These are phyloP conservation scores for Hippoglossus hippoglossus DNA, from an alignment of 2,797 vertebrate species.

Conservation along the genomic window DNA sequence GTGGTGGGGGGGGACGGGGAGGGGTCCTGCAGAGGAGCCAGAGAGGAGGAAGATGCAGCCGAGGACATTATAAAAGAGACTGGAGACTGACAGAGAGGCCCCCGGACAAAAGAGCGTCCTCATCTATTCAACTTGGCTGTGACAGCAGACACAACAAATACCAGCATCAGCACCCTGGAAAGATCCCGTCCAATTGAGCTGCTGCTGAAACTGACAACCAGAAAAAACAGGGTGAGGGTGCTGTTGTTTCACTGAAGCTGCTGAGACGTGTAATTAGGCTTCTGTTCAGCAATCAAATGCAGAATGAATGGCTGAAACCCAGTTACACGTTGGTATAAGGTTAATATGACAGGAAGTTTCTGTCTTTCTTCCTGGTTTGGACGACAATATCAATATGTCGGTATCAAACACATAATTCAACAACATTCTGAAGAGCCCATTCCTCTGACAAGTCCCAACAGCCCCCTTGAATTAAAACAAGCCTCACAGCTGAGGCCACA, in stretches of 20 bases:
- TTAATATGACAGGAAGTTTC: too few relatives aligned
- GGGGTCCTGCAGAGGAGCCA: conserved; percentile 38
- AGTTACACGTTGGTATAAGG: conserved; percentile 6
- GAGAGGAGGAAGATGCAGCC: conserved; percentile 53
- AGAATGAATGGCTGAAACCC: conserved; percentile 2
- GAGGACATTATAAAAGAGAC: conserved; percentile 65
- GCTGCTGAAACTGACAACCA: conserved; percentile 35
- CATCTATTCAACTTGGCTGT: conserved; percentile 66
- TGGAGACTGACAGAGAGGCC: conserved; percentile 67
- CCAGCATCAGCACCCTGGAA: conserved; percentile 57
- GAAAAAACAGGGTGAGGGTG: background rate
- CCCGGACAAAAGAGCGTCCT: conserved; percentile 75
- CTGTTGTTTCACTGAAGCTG: conserved; percentile 40
- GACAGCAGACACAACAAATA: conserved; percentile 75
- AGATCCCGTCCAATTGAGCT: conserved; percentile 49
- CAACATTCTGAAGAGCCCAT: too few relatives aligned
- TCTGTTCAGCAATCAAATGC: conserved; percentile 21
- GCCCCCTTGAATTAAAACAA: too few relatives aligned
- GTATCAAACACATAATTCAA: too few relatives aligned
- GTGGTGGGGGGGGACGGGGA: background rate
- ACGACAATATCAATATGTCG: background rate
- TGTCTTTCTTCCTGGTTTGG: background rate
- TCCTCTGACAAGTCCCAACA: too few relatives aligned
- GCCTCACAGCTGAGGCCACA: too few relatives aligned
- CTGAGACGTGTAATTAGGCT: conserved; percentile 44